Base-by-base conservation (phyloP, 2,797 vertebrate species). In the Lycodopsis pacificus region DNA sequence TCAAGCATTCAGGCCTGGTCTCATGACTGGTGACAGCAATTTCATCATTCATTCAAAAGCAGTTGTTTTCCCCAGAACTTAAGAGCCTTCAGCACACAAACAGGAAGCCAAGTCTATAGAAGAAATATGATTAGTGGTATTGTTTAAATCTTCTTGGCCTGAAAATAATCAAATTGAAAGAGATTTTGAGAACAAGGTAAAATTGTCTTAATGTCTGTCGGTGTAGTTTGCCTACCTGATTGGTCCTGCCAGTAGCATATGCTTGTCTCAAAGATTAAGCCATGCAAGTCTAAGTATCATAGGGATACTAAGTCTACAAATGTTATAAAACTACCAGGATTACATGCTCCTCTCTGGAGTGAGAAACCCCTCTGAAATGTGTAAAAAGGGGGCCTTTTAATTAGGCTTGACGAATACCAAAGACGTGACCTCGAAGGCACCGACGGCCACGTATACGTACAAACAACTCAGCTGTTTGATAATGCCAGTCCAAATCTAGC, bases 401-500 rank as follows among this genome's bases (percentile, higher is more conserved):
- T 53, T 53, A 53, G 48, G 40, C 61, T 48, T 44, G n/a, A 82
- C 46, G 70, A 36, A 57, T 62, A 32, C 20, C 42, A 36, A 71
- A 56, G 38, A 65, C 7, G 1, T 78, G 80, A 81, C 63, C 56
- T 65, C 17, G 22, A 68, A 58, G 5, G 58, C 64, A 56, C 27
- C 57, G 30, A 42, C 48, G 68, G 56, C 42, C 17, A 49, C 25
- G 38, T 11, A 49, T 14, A 49, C 25, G 38, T 11, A 49, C 73
- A 83, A 83, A 83, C 62, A 82, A 25, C 76, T 77, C 78, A 80
- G 56, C 77, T 59, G 77, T 73, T 62, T 51, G 58, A 87, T 3
- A 85, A 87, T 77, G 83, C 77, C 82, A 86, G 82, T 79, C 66
- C 54, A 71, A 54, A 72, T 76, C 15, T 27, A 59, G 58, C 83